Evolutionary conservation across 2,113 vertebrate genomes (phyloP), one percentile per base, ranked within the genome.

Genomic region (Paramormyrops kingsleyae): DNA sequence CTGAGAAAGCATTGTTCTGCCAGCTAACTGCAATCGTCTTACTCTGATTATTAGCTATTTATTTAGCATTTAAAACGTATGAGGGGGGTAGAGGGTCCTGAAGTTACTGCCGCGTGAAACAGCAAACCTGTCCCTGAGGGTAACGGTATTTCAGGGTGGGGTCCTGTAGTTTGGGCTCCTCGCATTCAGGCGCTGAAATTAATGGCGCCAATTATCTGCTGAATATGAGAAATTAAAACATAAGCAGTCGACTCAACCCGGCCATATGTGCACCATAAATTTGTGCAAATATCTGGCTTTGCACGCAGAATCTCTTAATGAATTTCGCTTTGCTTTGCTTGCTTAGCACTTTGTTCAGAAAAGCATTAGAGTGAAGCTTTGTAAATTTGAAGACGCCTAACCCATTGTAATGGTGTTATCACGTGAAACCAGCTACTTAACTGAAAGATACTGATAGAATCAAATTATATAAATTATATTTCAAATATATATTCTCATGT

Each of bases 291-390:
- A 42, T 80, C 74, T 80, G 35, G 35, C 35, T 80, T 80, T 47
- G 83, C 46, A 85, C 19, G 46, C 83, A 85, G 74, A 19, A 77
- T 39, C 17, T 7, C 35, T 77, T 77, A 39, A 77, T 77, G 74
- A 19, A 80, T 80, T 19, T 77, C 15, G 0, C 70, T 77, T 80
- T 19, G 12, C 74, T 80, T 80, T 80, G 74, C 74, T 80, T 80
- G 74, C 74, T 80, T 80, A 42, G 74, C 74, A 42, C 74, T 80
- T 80, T 80, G 74, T 42, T 80, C 35, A 80, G 35, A 85, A 85
- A 85, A 85, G 83, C 9, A 85, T 49, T 44, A 85, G 19, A 49
- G 46, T 49, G 47, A 49, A 21, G 83, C 12, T 85, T 83, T 49
- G 44, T n/a, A 47, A 85, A 49, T 85, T 49, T 85, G 24, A 46